Base-by-base conservation (phyloP, 2,888 invertebrate species). In the Pteria penguin region DNA sequence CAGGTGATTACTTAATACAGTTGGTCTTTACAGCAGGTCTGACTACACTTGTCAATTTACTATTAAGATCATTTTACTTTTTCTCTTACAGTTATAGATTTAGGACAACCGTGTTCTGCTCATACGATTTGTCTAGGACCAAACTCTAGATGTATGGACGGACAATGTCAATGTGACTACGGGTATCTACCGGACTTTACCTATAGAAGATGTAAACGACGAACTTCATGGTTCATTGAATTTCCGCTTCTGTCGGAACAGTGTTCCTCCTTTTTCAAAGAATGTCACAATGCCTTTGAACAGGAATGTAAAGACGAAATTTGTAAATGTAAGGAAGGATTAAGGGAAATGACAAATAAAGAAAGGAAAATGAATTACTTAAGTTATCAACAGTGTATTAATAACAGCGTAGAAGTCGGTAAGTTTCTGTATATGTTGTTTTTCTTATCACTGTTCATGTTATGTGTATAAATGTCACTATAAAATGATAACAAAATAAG, bases 251-350 rank as follows among this genome's bases (percentile, higher is more conserved):
- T 81, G 4, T 80, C 79, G 3, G 83, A 83, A 26, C 63, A 72
- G 11, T 84, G 84, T 32, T 73, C 63, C 2, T 72, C 71, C 0
- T 82, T 84, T 58, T 79, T 81, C 57, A 73, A 80, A 3, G 74
- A 78, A 8, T 84, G 84, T 55, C 82, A 83, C 54, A 80, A 79
- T 69, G 72, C 74, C 33, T 78, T 75, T 45, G 84, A 84, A 65
- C 84, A 84, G 60, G 45, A 31, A 4, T 84, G 84, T 74, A 61
- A 66, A 1, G 33, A 31, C 2, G 79, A 78, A 11, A 72, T 62
- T 31, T 84, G 84, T 58, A 52, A 29, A 32, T 84, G 84, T 70
- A 80, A 75, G 26, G 65, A 60, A 1, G 82, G 83, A 0, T 60
- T 79, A 14, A 58, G 81, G 11, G 18, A 45, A 45, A 45, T 14